phyloP scores from a whole-genome alignment of 2,113 vertebrate species.

The Chloroceryle aenea region DNA sequence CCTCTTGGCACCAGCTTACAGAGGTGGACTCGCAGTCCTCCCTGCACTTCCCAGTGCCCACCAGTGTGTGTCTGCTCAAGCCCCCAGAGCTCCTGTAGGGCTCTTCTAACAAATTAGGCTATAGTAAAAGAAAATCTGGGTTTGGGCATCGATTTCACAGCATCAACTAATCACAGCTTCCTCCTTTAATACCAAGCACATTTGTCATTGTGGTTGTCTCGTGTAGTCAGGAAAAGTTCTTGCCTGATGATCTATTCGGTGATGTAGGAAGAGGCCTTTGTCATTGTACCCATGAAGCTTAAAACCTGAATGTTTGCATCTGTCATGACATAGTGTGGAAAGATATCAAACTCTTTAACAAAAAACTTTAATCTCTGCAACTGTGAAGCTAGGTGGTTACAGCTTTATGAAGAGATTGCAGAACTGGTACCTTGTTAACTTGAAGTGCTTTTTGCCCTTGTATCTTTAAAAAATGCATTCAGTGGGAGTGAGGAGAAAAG shows the following conservation, averaged over 20 bases:
- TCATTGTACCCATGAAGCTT: not conserved
- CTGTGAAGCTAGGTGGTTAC: not conserved
- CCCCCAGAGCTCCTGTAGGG: not conserved
- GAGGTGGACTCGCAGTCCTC: not conserved
- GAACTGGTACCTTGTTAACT: not conserved
- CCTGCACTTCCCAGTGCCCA: not conserved
- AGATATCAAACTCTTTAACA: not conserved
- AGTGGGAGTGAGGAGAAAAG: not conserved
- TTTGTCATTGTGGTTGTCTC: not conserved
- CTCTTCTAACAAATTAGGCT: not conserved
- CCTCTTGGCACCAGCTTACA: not conserved
- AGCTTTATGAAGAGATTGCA: not conserved
- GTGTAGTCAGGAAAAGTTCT: not conserved
- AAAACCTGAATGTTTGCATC: not conserved
- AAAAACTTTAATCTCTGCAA: not conserved
- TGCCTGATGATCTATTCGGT: not conserved
- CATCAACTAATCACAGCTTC: not conserved
- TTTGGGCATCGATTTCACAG: not conserved
- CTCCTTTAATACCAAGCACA: not conserved
- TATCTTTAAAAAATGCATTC: not conserved
- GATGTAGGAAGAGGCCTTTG: not conserved
- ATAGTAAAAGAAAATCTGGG: not conserved
- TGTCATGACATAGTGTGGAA: accelerated
- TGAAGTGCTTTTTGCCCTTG: not conserved
- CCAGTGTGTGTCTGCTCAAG: not conserved